phyloP scores from a whole-genome alignment of 2,888 invertebrate species.

The Apocheima hispidaria region DNA sequence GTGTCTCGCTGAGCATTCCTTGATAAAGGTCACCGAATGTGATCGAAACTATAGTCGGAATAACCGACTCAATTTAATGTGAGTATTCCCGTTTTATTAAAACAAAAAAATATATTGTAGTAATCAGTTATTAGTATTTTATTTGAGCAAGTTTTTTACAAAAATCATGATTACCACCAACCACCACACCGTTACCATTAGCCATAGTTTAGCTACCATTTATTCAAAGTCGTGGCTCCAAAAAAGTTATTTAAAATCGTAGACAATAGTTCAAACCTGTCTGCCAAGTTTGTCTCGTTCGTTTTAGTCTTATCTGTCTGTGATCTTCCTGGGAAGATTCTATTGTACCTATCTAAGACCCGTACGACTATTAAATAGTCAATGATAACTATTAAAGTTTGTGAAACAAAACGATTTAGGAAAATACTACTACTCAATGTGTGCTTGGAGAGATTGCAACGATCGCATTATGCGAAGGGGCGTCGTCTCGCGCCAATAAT shows the following conservation, averaged over 20 bases:
- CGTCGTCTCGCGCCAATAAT: conserved; percentile 3
- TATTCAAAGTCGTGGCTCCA: neutral
- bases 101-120: no score
- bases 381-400: neutral
- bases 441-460: neutral
- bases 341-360: neutral
- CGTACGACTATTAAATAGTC: neutral
- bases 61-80: no score
- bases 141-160: no score
- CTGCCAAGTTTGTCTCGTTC: conserved; percentile 6
- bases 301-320: conserved; percentile 14
- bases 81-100: no score
- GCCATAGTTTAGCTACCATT: neutral
- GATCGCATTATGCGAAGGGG: conserved; percentile 13
- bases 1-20: no score
- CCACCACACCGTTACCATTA: neutral
- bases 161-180: no score
- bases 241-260: neutral
- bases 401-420: conserved; percentile 1
- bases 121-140: no score
- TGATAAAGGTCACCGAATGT: no score
- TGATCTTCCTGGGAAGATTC: conserved; percentile 4
- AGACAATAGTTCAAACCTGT: neutral
- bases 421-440: neutral
- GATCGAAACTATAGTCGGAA: no score